Base-by-base conservation (phyloP, 2,113 vertebrate species). In the Sialia sialis region DNA sequence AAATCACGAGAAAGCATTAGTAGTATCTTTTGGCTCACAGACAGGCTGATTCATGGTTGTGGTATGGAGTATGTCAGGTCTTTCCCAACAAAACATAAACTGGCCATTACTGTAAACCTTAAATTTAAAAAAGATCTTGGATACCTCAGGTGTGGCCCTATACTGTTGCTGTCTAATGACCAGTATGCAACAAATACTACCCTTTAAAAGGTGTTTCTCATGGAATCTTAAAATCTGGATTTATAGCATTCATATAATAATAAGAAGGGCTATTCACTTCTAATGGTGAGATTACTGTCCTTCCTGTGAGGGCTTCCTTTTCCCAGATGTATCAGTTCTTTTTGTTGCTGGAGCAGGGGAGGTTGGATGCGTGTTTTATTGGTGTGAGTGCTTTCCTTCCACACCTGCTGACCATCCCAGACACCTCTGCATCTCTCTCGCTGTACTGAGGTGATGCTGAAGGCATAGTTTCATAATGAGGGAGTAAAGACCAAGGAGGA, bases 1-100 rank as follows among this genome's bases (percentile, higher is more conserved):
- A 90, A 92, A 94, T 93, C 6, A 17, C 46, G 12, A 77, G 23
- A 82, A 85, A 80, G 4, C 7, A 16, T 51, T 26, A 48, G 34
- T 13, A 20, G 10, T 83, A 90, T 80, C 46, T 90, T 34, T 92
- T 94, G 75, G 63, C 63, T 86, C 14, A 69, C 16, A 73, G 46
- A 43, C 7, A 25, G 38, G 8, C n/a, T 87, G 70, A 93, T 92
- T 95, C 70, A 82, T 16, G 13, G 19, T 19, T 86, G n/a, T 34
- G 64, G 62, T 73, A 85, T 41, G 39, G 59, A 66, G 32, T 43
- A 77, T 63, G 26, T 80, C 54, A 73, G 19, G 22, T 69, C 48
- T 78, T 89, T 95, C 62, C 48, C 60, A 78, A 32, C 17, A 87
- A 55, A 89, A 25, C 6, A 36, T 60, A 54, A 92, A 66, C 16